phyloP scores from a whole-genome alignment of 2,113 vertebrate genomes.

The Deroptyus accipitrinus region DNA sequence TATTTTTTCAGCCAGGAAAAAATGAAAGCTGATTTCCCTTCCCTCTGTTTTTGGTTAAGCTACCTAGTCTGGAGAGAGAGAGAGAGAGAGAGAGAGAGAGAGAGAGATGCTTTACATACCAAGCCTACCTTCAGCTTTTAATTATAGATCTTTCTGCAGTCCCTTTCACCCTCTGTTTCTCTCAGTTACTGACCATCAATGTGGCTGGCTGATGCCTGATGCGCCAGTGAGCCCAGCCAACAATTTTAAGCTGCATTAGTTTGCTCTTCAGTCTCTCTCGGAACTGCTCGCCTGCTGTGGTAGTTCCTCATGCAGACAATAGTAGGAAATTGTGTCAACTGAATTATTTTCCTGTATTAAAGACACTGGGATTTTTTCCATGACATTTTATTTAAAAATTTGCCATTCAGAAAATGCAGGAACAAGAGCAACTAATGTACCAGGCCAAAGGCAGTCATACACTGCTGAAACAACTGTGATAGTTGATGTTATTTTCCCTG shows the following conservation, averaged over 20 bases:
- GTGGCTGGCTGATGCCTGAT: neutral
- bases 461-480: neutral
- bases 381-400: neutral
- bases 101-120: neutral
- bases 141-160: neutral
- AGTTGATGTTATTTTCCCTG: neutral
- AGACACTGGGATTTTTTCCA: neutral
- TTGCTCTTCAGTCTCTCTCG: neutral
- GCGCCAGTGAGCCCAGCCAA: neutral
- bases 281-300: neutral
- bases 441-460: neutral
- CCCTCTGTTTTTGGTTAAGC: neutral
- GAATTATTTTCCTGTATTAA: neutral
- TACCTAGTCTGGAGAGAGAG: neutral
- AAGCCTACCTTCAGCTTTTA: neutral
- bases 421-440: neutral
- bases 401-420: neutral
- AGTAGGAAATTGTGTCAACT: neutral
- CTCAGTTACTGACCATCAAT: neutral
- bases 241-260: neutral
- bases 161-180: neutral
- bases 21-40: neutral
- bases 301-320: neutral
- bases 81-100: neutral
- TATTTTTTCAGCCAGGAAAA: neutral